Evolutionary conservation across 2,113 vertebrate genomes (phyloP).

Genomic region (Microcebus griseorufus): DNA sequence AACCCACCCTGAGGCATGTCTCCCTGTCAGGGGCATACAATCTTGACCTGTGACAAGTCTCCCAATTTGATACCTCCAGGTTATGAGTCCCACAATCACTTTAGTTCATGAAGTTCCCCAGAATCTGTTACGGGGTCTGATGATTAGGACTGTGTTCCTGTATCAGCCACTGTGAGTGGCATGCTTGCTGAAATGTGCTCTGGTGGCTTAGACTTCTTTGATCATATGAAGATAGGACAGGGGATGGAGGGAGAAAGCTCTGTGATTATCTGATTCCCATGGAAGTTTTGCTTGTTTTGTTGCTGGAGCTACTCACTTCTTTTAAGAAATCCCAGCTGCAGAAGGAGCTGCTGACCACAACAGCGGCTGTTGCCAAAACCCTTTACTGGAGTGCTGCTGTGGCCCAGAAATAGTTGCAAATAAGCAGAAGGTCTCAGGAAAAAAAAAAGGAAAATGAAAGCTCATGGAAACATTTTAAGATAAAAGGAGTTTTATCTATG

Average conservation of each 20-base stretch:
- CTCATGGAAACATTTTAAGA: slow-evolving; percentile 37
- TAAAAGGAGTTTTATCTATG: slow-evolving; percentile 49
- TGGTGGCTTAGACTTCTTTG: background rate
- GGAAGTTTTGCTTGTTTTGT: slow-evolving; percentile 36
- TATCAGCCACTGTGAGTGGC: background rate
- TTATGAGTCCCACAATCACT: background rate
- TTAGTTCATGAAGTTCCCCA: background rate
- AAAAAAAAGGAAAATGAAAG: background rate
- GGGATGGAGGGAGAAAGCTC: background rate
- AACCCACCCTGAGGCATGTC: background rate
- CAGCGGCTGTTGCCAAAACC: slow-evolving; percentile 28
- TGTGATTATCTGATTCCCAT: slow-evolving; percentile 1
- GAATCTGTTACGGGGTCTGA: background rate
- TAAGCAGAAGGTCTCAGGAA: slow-evolving; percentile 34
- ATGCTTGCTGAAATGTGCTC: background rate
- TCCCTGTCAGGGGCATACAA: background rate
- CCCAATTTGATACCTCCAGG: background rate
- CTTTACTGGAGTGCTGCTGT: slow-evolving; percentile 19
- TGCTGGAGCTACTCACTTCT: slow-evolving; percentile 10
- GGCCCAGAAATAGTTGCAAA: slow-evolving; percentile 51
- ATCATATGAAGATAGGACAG: background rate
- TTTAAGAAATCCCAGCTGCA: slow-evolving; percentile 69
- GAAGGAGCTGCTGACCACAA: slow-evolving; percentile 54
- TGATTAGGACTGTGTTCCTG: background rate
- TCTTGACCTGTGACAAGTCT: background rate